These are phyloP conservation scores for Nannospalax galili DNA, from an alignment of 2,113 vertebrate species.

Conservation along the genomic window DNA sequence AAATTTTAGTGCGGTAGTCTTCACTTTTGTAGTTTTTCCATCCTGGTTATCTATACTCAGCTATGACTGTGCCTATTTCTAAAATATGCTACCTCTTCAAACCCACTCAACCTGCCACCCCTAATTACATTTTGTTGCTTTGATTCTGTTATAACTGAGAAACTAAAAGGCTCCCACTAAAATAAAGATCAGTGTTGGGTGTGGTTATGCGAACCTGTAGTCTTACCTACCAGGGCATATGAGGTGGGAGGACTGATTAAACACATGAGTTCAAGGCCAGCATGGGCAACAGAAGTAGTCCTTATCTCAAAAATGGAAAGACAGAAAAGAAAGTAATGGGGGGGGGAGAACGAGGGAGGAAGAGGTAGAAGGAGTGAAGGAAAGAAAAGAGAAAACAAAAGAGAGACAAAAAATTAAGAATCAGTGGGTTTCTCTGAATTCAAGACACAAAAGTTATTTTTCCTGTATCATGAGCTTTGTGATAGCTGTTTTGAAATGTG, in stretches of 20 bases:
- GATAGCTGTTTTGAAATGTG: slow-evolving; percentile 37
- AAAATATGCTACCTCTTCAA: slow-evolving; percentile 35
- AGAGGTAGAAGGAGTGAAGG: not conserved
- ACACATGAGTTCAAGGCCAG: not conserved
- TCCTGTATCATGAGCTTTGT: slow-evolving; percentile 11
- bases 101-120: not conserved
- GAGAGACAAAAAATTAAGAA: not conserved
- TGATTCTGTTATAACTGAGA: slow-evolving; percentile 42
- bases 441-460: not conserved
- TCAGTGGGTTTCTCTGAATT: not conserved
- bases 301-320: not conserved
- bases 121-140: slow-evolving; percentile 7
- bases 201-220: not conserved
- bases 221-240: not conserved
- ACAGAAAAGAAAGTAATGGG: not conserved
- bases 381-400: not conserved
- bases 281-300: not conserved
- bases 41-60: not conserved
- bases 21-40: not conserved
- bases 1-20: slow-evolving; percentile 48
- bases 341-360: not conserved
- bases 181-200: not conserved
- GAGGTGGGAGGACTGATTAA: not conserved
- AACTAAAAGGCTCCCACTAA: slow-evolving; percentile 25
- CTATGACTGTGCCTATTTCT: slow-evolving; percentile 32